These are phyloP conservation scores for Phodopus roborovskii DNA, from an alignment of 2,113 vertebrate genomes.

Conservation along the genomic window DNA sequence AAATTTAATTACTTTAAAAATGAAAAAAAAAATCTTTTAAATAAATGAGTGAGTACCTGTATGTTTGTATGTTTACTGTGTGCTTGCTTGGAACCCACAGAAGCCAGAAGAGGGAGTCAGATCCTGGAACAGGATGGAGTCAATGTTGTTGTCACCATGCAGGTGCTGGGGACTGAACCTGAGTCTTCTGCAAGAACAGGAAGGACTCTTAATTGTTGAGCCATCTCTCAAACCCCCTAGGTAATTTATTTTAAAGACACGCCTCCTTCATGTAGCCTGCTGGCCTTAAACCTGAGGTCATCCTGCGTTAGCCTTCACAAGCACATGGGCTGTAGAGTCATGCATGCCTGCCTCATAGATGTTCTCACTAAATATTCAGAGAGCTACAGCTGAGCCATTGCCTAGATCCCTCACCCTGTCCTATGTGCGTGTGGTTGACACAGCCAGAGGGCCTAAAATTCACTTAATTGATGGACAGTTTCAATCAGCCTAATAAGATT, in stretches of 20 bases:
- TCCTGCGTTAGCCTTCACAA: background rate
- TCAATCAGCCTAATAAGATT: background rate
- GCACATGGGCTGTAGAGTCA: background rate
- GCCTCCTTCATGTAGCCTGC: background rate
- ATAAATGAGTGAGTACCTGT: background rate
- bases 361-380: slow-evolving; percentile 42
- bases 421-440: background rate
- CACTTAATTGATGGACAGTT: background rate
- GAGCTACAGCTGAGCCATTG: background rate
- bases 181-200: background rate
- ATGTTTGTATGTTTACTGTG: background rate
- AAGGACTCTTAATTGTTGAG: background rate
- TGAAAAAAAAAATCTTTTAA: background rate
- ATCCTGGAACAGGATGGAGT: background rate
- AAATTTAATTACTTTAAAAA: background rate
- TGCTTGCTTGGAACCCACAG: background rate
- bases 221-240: background rate
- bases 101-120: background rate
- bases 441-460: background rate
- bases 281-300: background rate
- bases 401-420: background rate
- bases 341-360: background rate
- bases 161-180: background rate
- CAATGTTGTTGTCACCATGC: background rate
- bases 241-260: background rate